phyloP scores from a whole-genome alignment of 2,888 invertebrate species.

The Deilephila porcellus region DNA sequence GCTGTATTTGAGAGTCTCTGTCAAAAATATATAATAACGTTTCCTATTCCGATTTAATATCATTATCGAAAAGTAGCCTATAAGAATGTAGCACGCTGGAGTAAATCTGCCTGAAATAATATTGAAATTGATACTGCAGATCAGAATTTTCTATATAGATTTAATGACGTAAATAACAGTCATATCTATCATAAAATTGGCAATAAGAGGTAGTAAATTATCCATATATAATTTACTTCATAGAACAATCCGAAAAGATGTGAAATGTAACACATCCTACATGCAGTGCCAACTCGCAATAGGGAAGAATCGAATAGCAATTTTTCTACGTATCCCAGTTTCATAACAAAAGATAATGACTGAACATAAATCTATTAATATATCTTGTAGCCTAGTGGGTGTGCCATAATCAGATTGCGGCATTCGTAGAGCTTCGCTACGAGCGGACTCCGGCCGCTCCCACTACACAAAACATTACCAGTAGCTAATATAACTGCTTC shows the following conservation, averaged over 20 bases:
- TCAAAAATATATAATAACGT: neutral
- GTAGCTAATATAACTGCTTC: constrained; percentile 2
- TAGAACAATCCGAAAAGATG: neutral
- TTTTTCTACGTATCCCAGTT: neutral
- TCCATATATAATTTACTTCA: neutral
- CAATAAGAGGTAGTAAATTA: neutral
- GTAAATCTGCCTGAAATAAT: neutral
- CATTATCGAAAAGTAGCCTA: neutral
- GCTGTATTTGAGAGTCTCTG: too few species aligned
- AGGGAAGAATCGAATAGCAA: neutral
- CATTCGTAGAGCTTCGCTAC: constrained; percentile 77
- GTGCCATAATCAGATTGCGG: constrained; percentile 84
- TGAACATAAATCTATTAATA: constrained; percentile 30
- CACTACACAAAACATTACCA: constrained; percentile 49
- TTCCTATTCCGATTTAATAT: neutral
- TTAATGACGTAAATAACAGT: neutral
- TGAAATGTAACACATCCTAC: neutral
- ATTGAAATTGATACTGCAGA: neutral
- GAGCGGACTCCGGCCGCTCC: constrained; percentile 74
- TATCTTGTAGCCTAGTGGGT: constrained; percentile 67
- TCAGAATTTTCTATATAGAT: neutral
- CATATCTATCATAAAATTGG: neutral
- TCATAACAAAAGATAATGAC: constrained; percentile 7
- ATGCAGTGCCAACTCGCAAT: neutral
- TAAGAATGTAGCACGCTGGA: neutral